These are phyloP conservation scores for Cryptophagus acutangulus DNA, from an alignment of 2,888 invertebrate species.

Conservation along the genomic window DNA sequence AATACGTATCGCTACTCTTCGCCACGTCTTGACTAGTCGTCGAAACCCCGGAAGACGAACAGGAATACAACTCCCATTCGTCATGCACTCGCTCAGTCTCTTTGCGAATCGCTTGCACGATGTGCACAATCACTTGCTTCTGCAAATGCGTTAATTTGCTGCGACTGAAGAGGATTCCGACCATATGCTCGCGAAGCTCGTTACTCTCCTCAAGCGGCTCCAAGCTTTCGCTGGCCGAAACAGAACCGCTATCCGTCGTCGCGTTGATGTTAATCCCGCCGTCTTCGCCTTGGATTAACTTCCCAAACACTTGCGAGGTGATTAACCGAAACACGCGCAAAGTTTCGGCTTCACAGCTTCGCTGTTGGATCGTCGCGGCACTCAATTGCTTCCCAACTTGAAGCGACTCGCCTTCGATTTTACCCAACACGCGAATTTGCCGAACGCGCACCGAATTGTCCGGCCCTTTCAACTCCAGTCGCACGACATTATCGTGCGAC, in stretches of 20 bases:
- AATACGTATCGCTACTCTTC: constrained; percentile 79
- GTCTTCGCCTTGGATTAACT: constrained; percentile 69
- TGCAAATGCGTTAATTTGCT: constrained; percentile 90
- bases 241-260: constrained; percentile 32
- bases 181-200: constrained; percentile 85
- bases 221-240: constrained; percentile 41
- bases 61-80: constrained; percentile 79
- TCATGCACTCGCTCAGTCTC: constrained; percentile 83
- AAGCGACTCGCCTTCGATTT: constrained; percentile 55
- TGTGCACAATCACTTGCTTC: constrained; percentile 86
- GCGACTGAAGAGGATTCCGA: constrained; percentile 90
- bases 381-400: constrained; percentile 52
- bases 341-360: constrained; percentile 87
- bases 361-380: constrained; percentile 68
- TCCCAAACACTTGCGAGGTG: constrained; percentile 90
- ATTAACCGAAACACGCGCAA: constrained; percentile 86
- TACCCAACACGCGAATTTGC: constrained; percentile 69
- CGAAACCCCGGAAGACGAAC: constrained; percentile 47
- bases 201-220: constrained; percentile 51
- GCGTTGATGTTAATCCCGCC: constrained; percentile 29
- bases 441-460: constrained; percentile 86
- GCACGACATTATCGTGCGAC: constrained; percentile 54
- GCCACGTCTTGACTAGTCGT: constrained; percentile 48
- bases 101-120: constrained; percentile 84
- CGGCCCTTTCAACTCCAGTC: constrained; percentile 84